A percentile compares a stretch with the other conserved stretches of the same genome.
phyloP scores from a whole-genome alignment of 2,888 invertebrate species.

The Octonoba sinensis region DNA sequence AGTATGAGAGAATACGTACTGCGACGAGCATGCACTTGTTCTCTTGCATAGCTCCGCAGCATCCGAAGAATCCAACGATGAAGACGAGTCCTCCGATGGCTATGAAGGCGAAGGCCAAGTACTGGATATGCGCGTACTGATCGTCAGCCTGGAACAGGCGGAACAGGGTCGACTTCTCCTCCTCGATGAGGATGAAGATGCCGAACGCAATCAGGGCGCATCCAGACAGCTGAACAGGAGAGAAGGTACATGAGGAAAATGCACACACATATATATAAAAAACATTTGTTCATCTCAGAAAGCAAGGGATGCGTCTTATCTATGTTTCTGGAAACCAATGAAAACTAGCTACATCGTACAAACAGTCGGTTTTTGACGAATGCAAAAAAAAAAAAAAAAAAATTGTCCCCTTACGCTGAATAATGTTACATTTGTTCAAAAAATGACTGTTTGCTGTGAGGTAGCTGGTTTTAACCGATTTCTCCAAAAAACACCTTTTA shows the following conservation, averaged over 20 bases:
- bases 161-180: constrained; percentile 74
- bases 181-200: constrained; percentile 74
- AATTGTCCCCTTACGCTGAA: no score
- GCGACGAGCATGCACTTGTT: constrained; percentile 73
- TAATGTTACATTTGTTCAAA: no score
- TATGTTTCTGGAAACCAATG: no score
- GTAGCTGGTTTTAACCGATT: no score
- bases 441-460: no score
- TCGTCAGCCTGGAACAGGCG: constrained; percentile 73
- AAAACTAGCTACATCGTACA: no score
- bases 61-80: constrained; percentile 76
- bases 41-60: constrained; percentile 75
- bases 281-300: no score
- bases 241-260: not conserved
- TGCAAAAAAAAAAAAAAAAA: not conserved
- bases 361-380: no score
- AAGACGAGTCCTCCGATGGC: constrained; percentile 74
- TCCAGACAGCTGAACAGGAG: constrained; percentile 73
- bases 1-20: constrained; percentile 68
- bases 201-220: constrained; percentile 75
- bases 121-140: constrained; percentile 72
- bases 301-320: no score
- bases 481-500: no score
- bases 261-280: not conserved
- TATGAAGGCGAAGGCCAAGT: constrained; percentile 74